A percentile compares a stretch with the other conserved stretches of the same genome.
Conservation (phyloP, 1,140 invertebrate genomes). For the Apis laboriosa region DNA sequence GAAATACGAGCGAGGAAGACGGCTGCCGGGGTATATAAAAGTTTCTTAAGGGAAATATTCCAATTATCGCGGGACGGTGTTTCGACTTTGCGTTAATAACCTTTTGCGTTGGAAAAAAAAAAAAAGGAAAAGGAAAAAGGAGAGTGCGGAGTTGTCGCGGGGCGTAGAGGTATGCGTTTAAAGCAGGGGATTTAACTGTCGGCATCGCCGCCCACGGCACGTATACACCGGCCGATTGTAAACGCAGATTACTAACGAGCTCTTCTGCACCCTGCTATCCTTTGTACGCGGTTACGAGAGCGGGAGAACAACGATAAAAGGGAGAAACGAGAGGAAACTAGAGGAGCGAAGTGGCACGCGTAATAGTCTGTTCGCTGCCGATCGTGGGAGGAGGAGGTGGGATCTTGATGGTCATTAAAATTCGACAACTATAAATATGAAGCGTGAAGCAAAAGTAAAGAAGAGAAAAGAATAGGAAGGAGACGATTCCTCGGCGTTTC, state of each 20-base stretch:
- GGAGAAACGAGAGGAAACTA: constrained; percentile 9
- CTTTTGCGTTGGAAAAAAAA: too few relatives aligned
- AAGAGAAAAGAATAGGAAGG: not conserved
- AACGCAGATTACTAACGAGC: constrained; percentile 55
- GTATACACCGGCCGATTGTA: constrained; percentile 38
- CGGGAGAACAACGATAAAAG: constrained; percentile 16
- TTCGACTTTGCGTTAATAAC: too few relatives aligned
- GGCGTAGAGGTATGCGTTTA: constrained; percentile 34
- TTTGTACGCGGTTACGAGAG: constrained; percentile 19
- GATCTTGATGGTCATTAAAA: not conserved
- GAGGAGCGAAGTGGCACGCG: not conserved
- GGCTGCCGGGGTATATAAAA: too few relatives aligned
- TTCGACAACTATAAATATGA: not conserved
- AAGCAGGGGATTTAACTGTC: constrained; percentile 52
- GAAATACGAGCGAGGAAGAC: too few relatives aligned
- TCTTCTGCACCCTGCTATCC: constrained; percentile 47
- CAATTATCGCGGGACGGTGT: too few relatives aligned
- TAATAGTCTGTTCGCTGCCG: not conserved
- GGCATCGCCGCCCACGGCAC: constrained; percentile 49
- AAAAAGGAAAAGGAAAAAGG: too few relatives aligned
- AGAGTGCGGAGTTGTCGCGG: not conserved
- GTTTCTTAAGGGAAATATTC: too few relatives aligned
- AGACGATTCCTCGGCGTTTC: not conserved
- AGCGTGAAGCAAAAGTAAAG: not conserved
- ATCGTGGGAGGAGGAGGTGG: not conserved